These are phyloP conservation scores for Adelges cooleyi DNA, from an alignment of 1,140 invertebrate genomes.

Conservation along the genomic window DNA sequence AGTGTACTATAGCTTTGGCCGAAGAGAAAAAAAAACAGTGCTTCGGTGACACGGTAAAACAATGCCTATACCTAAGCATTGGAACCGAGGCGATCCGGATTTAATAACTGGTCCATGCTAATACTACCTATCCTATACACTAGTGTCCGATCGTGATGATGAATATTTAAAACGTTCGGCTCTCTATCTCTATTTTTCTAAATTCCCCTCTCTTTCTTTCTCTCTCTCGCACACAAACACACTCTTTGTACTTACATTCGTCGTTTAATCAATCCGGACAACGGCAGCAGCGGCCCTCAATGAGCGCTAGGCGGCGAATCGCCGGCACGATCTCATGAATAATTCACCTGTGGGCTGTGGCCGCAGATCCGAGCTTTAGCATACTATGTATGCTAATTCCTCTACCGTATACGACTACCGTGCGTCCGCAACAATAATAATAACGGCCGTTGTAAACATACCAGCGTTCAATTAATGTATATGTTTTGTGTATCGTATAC, in stretches of 20 bases:
- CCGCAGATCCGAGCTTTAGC: constrained; percentile 6
- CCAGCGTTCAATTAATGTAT: no score
- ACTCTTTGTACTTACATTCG: neutral
- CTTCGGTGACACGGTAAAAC: constrained; percentile 20
- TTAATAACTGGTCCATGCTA: constrained; percentile 28
- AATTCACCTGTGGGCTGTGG: constrained; percentile 10
- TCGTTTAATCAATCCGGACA: constrained; percentile 25
- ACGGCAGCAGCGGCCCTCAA: neutral
- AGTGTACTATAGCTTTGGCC: no score
- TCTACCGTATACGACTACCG: neutral
- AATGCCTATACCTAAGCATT: no score
- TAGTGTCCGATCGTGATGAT: constrained; percentile 27
- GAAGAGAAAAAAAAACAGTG: neutral
- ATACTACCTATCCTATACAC: neutral
- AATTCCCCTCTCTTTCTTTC: neutral
- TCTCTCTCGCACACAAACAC: neutral
- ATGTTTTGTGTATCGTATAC: no score
- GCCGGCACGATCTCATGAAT: constrained; percentile 27
- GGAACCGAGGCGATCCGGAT: constrained; percentile 17
- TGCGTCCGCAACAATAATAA: neutral
- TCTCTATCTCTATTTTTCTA: neutral
- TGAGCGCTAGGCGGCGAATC: constrained; percentile 12
- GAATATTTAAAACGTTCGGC: constrained; percentile 21
- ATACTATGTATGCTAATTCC: constrained; percentile 25
- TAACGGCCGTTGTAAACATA: neutral